Evolutionary conservation across 2,797 vertebrate species (phyloP).

Genomic region (Semaprochilodus insignis): DNA sequence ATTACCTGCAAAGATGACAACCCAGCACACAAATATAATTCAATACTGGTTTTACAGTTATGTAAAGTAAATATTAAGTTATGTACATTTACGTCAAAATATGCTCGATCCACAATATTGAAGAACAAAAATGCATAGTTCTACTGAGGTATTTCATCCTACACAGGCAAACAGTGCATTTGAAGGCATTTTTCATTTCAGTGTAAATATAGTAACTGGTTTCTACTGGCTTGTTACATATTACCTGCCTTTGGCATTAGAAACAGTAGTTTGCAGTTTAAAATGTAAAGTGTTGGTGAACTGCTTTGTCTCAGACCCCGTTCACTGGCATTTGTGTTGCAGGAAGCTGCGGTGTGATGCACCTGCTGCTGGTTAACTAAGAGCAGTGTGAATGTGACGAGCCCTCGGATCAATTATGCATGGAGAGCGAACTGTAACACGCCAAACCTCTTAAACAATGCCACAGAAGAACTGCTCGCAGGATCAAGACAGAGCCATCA

Average conservation of each 20-base stretch:
- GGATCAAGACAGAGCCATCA: conserved; percentile 21
- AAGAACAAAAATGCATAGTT: no score
- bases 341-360: conserved; percentile 76
- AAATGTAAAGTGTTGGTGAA: neutral
- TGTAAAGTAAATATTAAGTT: no score
- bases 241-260: neutral
- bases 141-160: no score
- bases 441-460: conserved; percentile 82
- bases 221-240: neutral
- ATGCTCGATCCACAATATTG: no score
- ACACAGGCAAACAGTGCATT: no score
- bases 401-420: conserved; percentile 82
- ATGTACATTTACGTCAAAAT: no score
- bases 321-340: conserved; percentile 61
- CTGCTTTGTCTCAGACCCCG: neutral
- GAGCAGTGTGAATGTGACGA: conserved; percentile 75
- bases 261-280: conserved; percentile 9
- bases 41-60: no score
- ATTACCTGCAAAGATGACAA: no score
- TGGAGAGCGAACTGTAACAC: conserved; percentile 82
- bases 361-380: conserved; percentile 82
- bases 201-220: neutral
- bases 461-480: conserved; percentile 69
- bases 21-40: no score
- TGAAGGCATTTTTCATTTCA: no score